Base-by-base conservation (phyloP, 1,140 invertebrate species). In the Cylas formicarius region DNA sequence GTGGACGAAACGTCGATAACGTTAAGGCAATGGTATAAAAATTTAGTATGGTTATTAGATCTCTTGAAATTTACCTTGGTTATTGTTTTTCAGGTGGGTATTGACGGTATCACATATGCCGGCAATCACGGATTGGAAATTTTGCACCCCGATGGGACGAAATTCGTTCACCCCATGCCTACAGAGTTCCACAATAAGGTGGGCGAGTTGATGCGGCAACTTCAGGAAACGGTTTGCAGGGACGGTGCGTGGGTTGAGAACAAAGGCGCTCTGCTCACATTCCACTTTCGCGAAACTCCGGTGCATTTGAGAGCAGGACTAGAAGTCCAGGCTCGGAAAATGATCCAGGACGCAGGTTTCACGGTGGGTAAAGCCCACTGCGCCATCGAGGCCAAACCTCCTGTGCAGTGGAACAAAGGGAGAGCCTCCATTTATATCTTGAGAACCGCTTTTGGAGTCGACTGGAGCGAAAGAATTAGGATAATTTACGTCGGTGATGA, bases 171-270 rank as follows among this genome's bases (percentile, higher is more conserved):
- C 69, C 88, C 88, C 1, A 87, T 91, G 81, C 88, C 88, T 1
- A 76, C 80, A 24, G 86, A 90, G 58, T 82, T 82, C 48, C 84
- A 88, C 57, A 82, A 80, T 22, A 88, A 89, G 65, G 82, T 91
- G 10, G 78, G 76, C 10, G 74, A 77, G 27, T 67, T 93, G 10
- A 76, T 90, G 50, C 83, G 87, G 59, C 73, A 78, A 1, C 67
- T 92, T 20, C 85, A 90, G 62, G 86, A 90, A 58, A 81, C 63
- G 65, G 58, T 90, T 6, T 90, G 86, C 58, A 78, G 72, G 50
- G 83, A 91, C 53, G 89, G 89, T 19, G 88, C 88, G 1, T 92
- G 89, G 88, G 86, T 92, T 1, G 89, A 93, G 61, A 90, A 90
- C 60, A 93, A 93, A 67, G 88, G 87, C 8, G 82, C 86, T 1